These are phyloP conservation scores for Psilopsiagon aymara DNA, from an alignment of 2,113 vertebrate species.

Conservation along the genomic window DNA sequence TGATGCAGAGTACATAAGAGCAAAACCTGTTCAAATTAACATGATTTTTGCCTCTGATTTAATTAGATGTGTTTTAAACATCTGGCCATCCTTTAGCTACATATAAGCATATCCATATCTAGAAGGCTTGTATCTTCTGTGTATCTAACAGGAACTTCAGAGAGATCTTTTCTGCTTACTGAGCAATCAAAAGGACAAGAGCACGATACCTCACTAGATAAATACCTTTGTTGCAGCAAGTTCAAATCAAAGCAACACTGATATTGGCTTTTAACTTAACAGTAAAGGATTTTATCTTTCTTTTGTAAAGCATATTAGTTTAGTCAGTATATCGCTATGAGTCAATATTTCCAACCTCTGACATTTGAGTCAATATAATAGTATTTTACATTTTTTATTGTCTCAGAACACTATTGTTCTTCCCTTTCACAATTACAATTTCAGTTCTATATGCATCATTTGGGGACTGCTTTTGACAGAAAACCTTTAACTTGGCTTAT, in stretches of 20 bases:
- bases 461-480: not conserved
- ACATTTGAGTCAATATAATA: not conserved
- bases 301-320: not conserved
- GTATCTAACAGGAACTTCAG: not conserved
- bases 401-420: not conserved
- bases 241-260: not conserved
- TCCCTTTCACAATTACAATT: not conserved
- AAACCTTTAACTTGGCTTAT: not conserved
- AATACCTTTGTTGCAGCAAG: not conserved
- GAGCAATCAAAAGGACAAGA: not conserved
- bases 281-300: conserved; percentile 29
- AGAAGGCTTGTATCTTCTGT: not conserved
- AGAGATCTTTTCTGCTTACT: not conserved
- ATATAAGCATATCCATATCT: not conserved
- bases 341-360: conserved; percentile 26
- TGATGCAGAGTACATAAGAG: accelerated
- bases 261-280: not conserved
- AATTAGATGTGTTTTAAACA: not conserved
- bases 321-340: not conserved
- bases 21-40: not conserved
- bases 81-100: not conserved
- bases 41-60: not conserved
- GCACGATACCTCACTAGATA: not conserved
- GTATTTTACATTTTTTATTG: not conserved
- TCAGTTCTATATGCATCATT: not conserved